phyloP scores from a whole-genome alignment of 2,113 vertebrate genomes.

The Nicator chloris region DNA sequence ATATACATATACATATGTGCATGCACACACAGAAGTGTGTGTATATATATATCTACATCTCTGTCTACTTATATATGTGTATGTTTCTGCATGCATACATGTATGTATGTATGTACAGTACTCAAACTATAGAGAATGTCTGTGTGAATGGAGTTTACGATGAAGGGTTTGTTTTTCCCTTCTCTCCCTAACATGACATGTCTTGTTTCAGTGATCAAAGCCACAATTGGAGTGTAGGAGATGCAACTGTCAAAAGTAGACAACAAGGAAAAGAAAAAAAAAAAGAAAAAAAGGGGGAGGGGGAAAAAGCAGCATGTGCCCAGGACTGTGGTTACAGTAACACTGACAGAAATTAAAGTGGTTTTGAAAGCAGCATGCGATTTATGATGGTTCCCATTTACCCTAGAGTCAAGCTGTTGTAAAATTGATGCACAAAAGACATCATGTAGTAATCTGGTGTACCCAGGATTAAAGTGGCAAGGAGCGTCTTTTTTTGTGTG shows the following conservation, averaged over 20 bases:
- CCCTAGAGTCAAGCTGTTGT: conserved; percentile 76
- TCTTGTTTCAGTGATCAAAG: conserved; percentile 78
- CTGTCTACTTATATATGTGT: accelerated
- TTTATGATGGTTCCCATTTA: conserved; percentile 76
- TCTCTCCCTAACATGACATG: conserved; percentile 63
- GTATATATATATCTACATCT: accelerated
- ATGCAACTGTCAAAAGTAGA: conserved; percentile 72
- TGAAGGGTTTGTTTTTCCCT: conserved; percentile 33
- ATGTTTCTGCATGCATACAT: accelerated
- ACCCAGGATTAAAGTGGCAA: conserved; percentile 66
- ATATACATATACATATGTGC: accelerated
- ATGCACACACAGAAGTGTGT: accelerated
- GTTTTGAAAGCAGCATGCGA: conserved; percentile 77
- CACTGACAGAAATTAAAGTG: conserved; percentile 79
- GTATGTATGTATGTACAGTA: too few species aligned
- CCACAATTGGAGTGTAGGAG: conserved; percentile 64
- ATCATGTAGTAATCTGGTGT: conserved; percentile 69
- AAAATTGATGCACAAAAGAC: conserved; percentile 75
- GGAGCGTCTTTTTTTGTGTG: conserved; percentile 46
- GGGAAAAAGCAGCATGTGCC: conserved; percentile 5
- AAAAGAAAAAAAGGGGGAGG: not conserved
- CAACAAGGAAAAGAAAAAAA: not conserved
- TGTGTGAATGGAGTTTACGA: not conserved
- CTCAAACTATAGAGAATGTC: not conserved
- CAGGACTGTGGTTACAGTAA: conserved; percentile 72